Conservation (phyloP, 2,888 invertebrate genomes). For the Pharmacophagus antenor region DNA sequence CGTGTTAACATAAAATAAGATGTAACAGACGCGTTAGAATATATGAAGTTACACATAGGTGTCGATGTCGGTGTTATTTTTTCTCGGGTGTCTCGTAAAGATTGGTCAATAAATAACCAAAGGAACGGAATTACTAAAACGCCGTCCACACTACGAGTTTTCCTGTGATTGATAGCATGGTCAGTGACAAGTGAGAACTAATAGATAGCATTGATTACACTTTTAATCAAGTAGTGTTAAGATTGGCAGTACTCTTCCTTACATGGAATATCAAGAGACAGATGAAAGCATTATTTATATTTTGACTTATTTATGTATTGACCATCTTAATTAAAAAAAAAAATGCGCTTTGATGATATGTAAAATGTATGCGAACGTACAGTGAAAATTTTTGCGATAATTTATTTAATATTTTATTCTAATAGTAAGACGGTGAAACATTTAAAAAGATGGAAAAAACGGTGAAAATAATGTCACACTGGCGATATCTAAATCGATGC, state of each 20-base stretch:
- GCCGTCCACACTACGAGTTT: constrained; percentile 54
- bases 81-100: constrained; percentile 54
- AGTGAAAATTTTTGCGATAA: too few relatives aligned
- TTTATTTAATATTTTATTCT: too few relatives aligned
- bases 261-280: neutral
- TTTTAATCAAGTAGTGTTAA: constrained; percentile 61
- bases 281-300: neutral
- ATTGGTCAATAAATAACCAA: constrained; percentile 75
- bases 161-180: constrained; percentile 64
- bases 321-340: too few relatives aligned
- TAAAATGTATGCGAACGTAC: too few relatives aligned
- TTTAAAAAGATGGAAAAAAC: neutral
- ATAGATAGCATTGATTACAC: constrained; percentile 71
- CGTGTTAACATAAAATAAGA: constrained; percentile 50
- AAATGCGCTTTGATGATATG: too few relatives aligned
- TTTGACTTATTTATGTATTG: neutral
- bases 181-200: constrained; percentile 58
- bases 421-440: too few relatives aligned
- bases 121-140: constrained; percentile 48
- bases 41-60: constrained; percentile 54
- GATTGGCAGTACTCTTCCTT: constrained; percentile 29
- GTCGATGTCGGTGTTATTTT: constrained; percentile 50
- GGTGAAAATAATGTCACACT: constrained; percentile 15
- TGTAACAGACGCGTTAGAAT: constrained; percentile 63
- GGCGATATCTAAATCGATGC: constrained; percentile 36